Percentiles rank a stretch among this genome's conserved stretches.
phyloP scores from a whole-genome alignment of 2,888 invertebrate genomes.

The Acronicta psi region DNA sequence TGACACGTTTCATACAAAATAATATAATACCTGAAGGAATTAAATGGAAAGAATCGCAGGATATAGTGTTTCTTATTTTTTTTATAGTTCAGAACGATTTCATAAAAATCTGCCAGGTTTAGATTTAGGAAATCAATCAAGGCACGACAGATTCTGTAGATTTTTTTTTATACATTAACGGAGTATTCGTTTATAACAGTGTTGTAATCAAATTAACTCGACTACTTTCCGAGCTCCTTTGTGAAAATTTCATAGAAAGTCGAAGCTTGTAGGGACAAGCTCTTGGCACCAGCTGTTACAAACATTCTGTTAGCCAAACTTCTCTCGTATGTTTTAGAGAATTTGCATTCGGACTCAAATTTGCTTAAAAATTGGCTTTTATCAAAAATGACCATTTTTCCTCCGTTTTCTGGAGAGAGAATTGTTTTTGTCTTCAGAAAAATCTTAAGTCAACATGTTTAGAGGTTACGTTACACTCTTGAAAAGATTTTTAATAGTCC shows the following conservation, averaged over 20 bases:
- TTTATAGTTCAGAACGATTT: no score
- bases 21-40: no score
- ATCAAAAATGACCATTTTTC: slow-evolving; percentile 2
- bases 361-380: slow-evolving; percentile 16
- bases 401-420: slow-evolving; percentile 5
- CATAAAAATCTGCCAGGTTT: no score
- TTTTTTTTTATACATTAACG: no score
- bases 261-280: slow-evolving; percentile 7
- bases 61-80: no score
- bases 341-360: slow-evolving; percentile 28
- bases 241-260: slow-evolving; percentile 13
- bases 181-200: background rate
- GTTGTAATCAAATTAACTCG: background rate
- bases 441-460: slow-evolving; percentile 4
- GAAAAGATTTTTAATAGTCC: no score
- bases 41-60: no score
- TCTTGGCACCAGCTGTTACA: slow-evolving; percentile 13
- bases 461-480: background rate
- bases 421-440: slow-evolving; percentile 5
- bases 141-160: no score
- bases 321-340: slow-evolving; percentile 17
- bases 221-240: slow-evolving; percentile 12
- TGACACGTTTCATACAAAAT: no score
- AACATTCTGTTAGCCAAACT: slow-evolving; percentile 26
- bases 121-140: no score